Base-by-base conservation (phyloP, 2,888 invertebrate genomes). In the Lutraria lutraria region DNA sequence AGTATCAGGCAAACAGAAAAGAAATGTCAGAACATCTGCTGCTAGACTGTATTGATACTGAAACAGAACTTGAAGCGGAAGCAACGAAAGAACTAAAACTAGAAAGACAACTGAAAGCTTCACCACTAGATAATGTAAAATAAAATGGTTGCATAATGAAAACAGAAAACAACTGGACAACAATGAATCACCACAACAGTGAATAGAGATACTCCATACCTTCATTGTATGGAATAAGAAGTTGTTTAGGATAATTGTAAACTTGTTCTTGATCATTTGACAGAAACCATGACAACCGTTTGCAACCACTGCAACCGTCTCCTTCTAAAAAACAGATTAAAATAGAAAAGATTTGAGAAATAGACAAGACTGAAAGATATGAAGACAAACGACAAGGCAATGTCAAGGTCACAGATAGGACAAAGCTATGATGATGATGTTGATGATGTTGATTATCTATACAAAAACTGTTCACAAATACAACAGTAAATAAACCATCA, bases 181-280 rank as follows among this genome's bases (percentile, higher is more conserved):
- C 76, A 76, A 34, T 16, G 29, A 8, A 81, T 19, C 52, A 81
- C 8, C 8, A 81, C 81, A 81, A 81, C 53, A 52, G 19, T 25
- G 12, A 76, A 16, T 1, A 56, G 43, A 56, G 43, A 87, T 19
- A 76, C 19, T 25, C 10, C 90, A 86, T 89, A 92, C 92, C 92
- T 89, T 86, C 88, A 85, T 87, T 88, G 88, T 92, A 92, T 52
- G 92, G 90, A 56, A 92, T 89, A 52, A 92, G 85, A n/a, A 90
- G 89, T 79, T 92, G 92, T 79, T 92, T 89, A 34, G 92, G 90
- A 76, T 90, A 90, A 80, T 90, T 90, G 85, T 92, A 92, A n/a
- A 92, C 89, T 56, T 79, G 92, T 60, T 92, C 90, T 80, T 90
- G 92, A 34, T 92, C 92, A 79, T 84, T 86, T 4, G 81, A 85